Base-by-base conservation (phyloP, 2,113 vertebrate genomes). In the Cynopterus brachyotis region DNA sequence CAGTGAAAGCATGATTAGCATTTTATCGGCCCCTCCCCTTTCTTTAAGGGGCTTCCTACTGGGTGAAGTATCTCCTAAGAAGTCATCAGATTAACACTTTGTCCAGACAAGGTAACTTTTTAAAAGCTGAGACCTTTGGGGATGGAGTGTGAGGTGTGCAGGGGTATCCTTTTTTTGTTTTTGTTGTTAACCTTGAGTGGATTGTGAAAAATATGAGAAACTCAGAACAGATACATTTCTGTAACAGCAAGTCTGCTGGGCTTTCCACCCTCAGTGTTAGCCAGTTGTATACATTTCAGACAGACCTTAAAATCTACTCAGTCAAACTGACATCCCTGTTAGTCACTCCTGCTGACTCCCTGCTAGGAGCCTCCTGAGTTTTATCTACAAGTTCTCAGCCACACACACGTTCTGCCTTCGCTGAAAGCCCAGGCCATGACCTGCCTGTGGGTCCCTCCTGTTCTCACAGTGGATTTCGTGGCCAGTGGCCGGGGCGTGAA, bases 291-390 rank as follows among this genome's bases (percentile, higher is more conserved):
- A 42, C 9, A 70, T 86, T 93, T 89, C 94, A 92, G 70, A 70
- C 53, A 80, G 80, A 47, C 73, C 89, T 97, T 72, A 86, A 92
- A 89, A 92, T 79, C 59, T 55, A 64, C 59, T 88, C 42, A 3
- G 78, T 47, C 45, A 86, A 93, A 85, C 62, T 91, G 84, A 83
- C 81, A 92, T 89, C 42, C 50, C 42, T 59, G 67, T 62, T 35
- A n/a, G n/a, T 83, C 64, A 6, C 60, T 69, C 62, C 55, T 59
- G 42, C 70, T 0, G 3, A 57, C 57, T 88, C 50, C 28, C 32
- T 35, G 60, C 62, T 93, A 26, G 87, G 40, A 92, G 53, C 64
- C 37, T 80, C 47, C 64, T 64, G 67, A 67, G 40, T 87, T 96
- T 95, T 81, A 85, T 62, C 76, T 80, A 62, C 60, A 57, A 81